Conservation (phyloP, 2,113 vertebrate species). For the Cottus gobio region DNA sequence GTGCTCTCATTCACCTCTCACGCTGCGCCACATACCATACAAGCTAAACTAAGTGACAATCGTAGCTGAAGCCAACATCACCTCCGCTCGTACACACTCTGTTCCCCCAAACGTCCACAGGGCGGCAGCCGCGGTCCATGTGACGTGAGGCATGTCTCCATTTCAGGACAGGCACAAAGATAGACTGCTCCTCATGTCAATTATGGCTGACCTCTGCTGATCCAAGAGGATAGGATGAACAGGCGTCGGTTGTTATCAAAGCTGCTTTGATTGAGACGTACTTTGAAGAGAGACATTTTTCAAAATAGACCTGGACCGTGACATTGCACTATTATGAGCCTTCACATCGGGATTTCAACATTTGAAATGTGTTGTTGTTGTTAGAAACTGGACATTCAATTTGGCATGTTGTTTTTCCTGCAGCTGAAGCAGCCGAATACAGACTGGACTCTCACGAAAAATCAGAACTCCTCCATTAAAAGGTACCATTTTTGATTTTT, state of each 20-base stretch:
- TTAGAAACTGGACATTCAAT: neutral
- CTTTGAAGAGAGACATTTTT: neutral
- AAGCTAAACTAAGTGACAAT: constrained; percentile 69
- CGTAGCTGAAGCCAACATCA: constrained; percentile 47
- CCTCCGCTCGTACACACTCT: constrained; percentile 1
- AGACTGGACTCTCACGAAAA: constrained; percentile 87
- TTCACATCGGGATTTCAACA: neutral
- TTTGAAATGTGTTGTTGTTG: neutral
- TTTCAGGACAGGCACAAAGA: constrained; percentile 37
- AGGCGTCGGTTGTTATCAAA: neutral
- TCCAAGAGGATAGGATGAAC: neutral
- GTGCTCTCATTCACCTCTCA: constrained; percentile 53
- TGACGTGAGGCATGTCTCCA: constrained; percentile 35
- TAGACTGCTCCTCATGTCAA: constrained; percentile 34
- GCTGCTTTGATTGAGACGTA: neutral
- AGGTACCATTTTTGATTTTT: constrained; percentile 78
- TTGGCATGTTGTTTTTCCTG: constrained; percentile 38
- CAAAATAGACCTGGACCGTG: neutral
- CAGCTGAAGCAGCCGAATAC: constrained; percentile 91
- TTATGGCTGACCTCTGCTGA: constrained; percentile 43
- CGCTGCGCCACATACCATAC: constrained; percentile 56
- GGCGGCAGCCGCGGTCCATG: constrained; percentile 71
- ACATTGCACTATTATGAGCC: neutral
- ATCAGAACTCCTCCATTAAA: constrained; percentile 86
- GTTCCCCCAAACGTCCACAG: constrained; percentile 66